Evolutionary conservation across 2,797 vertebrate species (phyloP).

Genomic region (Babyrousa celebensis): DNA sequence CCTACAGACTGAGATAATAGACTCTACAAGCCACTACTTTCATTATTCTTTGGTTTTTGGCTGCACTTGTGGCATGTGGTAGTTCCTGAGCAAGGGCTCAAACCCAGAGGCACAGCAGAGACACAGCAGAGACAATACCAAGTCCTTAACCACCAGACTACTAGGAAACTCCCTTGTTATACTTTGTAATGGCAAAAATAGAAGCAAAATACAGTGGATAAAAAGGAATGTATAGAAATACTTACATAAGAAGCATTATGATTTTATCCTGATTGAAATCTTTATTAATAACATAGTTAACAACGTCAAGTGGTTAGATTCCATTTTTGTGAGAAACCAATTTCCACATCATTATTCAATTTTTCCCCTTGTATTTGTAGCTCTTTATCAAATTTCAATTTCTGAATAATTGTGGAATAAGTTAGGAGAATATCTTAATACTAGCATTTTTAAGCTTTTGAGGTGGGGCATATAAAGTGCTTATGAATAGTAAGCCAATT

Average conservation of each 20-base stretch:
- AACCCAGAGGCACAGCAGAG: no score
- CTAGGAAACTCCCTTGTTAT: neutral
- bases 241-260: neutral
- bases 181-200: neutral
- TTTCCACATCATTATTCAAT: constrained; percentile 49
- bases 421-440: constrained; percentile 65
- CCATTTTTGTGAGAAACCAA: neutral
- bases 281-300: neutral
- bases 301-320: neutral
- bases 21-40: neutral
- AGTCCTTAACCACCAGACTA: no score
- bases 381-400: constrained; percentile 68
- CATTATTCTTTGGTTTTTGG: neutral
- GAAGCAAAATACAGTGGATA: neutral
- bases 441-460: constrained; percentile 67
- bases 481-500: constrained; percentile 82
- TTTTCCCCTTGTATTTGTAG: neutral
- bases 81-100: no score
- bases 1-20: neutral
- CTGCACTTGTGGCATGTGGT: no score
- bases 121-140: no score
- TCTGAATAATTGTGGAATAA: constrained; percentile 61
- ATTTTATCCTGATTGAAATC: neutral
- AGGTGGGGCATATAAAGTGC: constrained; percentile 58
- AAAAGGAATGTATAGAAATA: neutral